Conservation (phyloP, 2,113 vertebrate genomes). For the Chinchilla lanigera region DNA sequence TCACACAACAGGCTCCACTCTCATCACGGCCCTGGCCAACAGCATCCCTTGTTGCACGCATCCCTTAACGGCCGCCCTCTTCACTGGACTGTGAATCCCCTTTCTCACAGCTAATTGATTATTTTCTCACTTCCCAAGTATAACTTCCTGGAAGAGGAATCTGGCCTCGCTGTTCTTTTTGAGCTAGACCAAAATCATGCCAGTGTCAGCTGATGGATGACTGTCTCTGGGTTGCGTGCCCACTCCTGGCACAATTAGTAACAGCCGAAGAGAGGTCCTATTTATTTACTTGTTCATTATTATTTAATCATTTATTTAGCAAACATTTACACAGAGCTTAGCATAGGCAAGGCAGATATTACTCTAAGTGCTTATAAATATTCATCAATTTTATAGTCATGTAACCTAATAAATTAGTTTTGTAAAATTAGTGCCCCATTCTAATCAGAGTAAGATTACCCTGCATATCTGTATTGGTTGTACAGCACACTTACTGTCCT, state of each 20-base stretch:
- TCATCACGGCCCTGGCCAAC: not conserved
- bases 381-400: not conserved
- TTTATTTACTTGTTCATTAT: not conserved
- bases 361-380: slow-evolving; percentile 11
- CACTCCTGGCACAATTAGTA: not conserved
- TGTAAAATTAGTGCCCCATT: not conserved
- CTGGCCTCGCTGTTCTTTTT: not conserved
- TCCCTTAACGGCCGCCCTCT: not conserved
- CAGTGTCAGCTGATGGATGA: not conserved
- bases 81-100: not conserved
- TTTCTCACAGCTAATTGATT: not conserved
- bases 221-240: not conserved
- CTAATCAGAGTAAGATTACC: not conserved
- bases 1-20: not conserved
- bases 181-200: not conserved
- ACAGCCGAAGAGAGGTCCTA: not conserved
- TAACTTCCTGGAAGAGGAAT: slow-evolving; percentile 1
- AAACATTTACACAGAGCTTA: slow-evolving; percentile 32
- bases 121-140: not conserved
- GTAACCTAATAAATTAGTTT: not conserved
- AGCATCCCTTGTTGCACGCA: not conserved
- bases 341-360: not conserved
- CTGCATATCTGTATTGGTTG: not conserved
- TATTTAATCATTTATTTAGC: slow-evolving; percentile 9
- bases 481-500: not conserved